Conservation (phyloP, 2,113 vertebrate species). For the Atractosteus spatula region DNA sequence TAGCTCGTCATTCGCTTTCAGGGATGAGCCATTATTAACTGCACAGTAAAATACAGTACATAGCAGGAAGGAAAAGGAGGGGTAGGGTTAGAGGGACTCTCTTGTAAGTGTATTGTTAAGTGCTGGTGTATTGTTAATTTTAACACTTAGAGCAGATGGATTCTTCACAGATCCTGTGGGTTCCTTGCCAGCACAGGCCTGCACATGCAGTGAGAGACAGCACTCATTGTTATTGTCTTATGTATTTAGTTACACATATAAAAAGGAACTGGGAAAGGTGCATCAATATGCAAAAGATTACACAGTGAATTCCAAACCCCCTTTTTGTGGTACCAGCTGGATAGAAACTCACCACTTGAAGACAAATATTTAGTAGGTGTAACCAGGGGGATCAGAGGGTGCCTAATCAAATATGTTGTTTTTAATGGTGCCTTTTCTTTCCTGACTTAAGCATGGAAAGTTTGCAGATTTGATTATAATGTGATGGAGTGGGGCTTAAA, state of each 20-base stretch:
- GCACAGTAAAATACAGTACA: conserved; percentile 70
- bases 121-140: conserved; percentile 32
- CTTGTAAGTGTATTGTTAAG: conserved; percentile 57
- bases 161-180: conserved; percentile 58
- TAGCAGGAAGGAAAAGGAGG: conserved; percentile 68
- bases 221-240: conserved; percentile 41
- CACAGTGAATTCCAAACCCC: no score
- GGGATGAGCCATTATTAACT: conserved; percentile 49
- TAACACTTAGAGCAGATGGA: conserved; percentile 33
- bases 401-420: no score
- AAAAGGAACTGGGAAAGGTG: conserved; percentile 18
- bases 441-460: no score
- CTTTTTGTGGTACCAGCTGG: no score
- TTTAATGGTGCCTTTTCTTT: no score
- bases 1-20: conserved; percentile 48
- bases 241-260: conserved; percentile 36
- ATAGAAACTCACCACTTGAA: no score
- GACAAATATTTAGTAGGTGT: no score
- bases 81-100: conserved; percentile 16
- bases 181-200: conserved; percentile 57
- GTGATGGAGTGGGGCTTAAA: neutral
- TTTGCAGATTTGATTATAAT: neutral
- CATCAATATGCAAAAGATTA: no score
- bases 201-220: conserved; percentile 46
- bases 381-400: no score